Percentiles rank a stretch among this genome's conserved stretches.
phyloP scores from a whole-genome alignment of 2,888 invertebrate species.

The Ectemnius cavifrons region DNA sequence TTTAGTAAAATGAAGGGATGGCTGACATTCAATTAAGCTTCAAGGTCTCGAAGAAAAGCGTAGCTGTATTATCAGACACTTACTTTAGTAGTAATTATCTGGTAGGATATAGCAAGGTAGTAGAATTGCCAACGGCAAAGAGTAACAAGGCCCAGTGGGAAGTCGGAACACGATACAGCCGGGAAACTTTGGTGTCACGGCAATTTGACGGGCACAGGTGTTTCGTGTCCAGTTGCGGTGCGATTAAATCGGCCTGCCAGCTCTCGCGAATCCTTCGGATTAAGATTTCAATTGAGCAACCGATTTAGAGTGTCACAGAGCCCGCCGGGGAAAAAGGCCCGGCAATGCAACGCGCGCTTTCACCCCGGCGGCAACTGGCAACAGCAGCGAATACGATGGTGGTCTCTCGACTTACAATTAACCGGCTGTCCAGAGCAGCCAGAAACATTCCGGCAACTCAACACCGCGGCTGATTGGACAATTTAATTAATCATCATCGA shows the following conservation, averaged over 20 bases:
- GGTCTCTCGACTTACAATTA: no score
- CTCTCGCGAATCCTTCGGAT: neutral
- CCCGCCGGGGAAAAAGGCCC: neutral
- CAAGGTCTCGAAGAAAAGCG: no score
- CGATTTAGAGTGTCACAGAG: conserved; percentile 1
- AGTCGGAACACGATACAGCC: no score
- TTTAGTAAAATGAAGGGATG: no score
- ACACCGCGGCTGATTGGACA: conserved; percentile 31
- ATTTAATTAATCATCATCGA: conserved; percentile 47
- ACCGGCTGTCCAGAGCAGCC: conserved; percentile 1
- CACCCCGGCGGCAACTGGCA: neutral
- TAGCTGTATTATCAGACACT: no score
- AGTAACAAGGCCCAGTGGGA: no score
- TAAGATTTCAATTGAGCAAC: conserved; percentile 3
- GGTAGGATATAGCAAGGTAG: no score
- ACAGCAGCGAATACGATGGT: neutral
- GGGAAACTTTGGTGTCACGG: no score
- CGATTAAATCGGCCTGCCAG: neutral
- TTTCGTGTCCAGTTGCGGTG: neutral
- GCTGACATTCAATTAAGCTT: no score
- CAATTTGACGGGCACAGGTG: no score
- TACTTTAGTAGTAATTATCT: no score
- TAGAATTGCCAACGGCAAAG: no score
- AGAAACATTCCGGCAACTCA: conserved; percentile 35
- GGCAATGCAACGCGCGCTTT: neutral